A percentile compares a stretch with the other conserved stretches of the same genome.
phyloP scores from a whole-genome alignment of 2,888 invertebrate species.

The Corythucha ciliata region DNA sequence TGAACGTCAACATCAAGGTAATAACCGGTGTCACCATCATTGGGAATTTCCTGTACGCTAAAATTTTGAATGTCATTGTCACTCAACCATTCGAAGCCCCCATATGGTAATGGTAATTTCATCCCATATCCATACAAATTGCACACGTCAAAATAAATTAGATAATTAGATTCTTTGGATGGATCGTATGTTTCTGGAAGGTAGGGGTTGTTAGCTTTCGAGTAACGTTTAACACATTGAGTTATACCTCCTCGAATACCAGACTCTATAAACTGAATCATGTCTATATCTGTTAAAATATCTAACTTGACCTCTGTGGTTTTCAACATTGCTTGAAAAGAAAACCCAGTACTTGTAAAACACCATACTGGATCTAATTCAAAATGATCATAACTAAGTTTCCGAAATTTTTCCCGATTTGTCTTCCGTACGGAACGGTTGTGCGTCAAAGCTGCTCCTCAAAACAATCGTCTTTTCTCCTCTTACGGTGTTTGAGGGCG shows the following conservation, averaged over 20 bases:
- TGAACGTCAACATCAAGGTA: constrained; percentile 23
- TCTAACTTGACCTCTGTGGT: constrained; percentile 25
- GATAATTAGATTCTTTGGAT: not conserved
- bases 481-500: no score
- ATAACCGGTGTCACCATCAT: constrained; percentile 19
- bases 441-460: no score
- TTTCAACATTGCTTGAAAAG: constrained; percentile 16
- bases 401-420: constrained; percentile 29
- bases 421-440: no score
- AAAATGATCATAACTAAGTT: constrained; percentile 19
- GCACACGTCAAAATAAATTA: constrained; percentile 17
- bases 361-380: constrained; percentile 24
- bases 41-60: constrained; percentile 13
- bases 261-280: constrained; percentile 25
- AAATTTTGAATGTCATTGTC: constrained; percentile 12
- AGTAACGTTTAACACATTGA: no score
- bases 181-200: constrained; percentile 9
- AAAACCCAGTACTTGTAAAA: constrained; percentile 21
- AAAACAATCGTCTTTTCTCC: no score
- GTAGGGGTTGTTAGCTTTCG: constrained; percentile 2
- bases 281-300: constrained; percentile 26
- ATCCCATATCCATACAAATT: constrained; percentile 23
- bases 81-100: constrained; percentile 21
- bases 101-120: not conserved
- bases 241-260: constrained; percentile 27